Percentiles rank a stretch among this genome's conserved stretches.
These are phyloP conservation scores for Aleiodes leptofemur DNA, from an alignment of 2,888 invertebrate genomes.

Conservation along the genomic window DNA sequence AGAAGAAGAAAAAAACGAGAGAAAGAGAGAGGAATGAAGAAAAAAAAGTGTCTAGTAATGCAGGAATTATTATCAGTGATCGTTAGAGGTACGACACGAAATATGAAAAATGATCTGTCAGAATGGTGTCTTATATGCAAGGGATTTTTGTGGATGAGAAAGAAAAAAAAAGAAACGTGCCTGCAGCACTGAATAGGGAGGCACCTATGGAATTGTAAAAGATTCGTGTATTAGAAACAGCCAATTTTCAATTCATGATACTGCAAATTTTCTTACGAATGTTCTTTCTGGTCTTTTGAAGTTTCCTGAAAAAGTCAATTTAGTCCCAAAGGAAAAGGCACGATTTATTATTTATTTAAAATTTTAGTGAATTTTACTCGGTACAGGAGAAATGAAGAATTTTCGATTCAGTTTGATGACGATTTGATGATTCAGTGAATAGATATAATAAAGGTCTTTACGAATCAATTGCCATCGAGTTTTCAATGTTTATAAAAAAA, in stretches of 20 bases:
- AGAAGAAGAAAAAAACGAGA: conserved; percentile 35
- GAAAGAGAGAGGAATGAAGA: conserved; percentile 50
- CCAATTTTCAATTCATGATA: conserved; percentile 20
- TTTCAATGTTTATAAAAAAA: background rate
- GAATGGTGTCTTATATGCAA: conserved; percentile 48
- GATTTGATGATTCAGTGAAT: too few relatives aligned
- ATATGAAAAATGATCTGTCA: conserved; percentile 77
- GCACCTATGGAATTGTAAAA: conserved; percentile 58
- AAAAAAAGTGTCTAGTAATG: conserved; percentile 72
- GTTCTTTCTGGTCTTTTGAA: too few relatives aligned
- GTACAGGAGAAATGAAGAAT: too few relatives aligned
- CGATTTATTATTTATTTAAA: background rate
- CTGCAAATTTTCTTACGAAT: conserved; percentile 27
- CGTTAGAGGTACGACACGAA: conserved; percentile 67
- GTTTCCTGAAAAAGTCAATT: background rate
- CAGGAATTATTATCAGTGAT: conserved; percentile 63
- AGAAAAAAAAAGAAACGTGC: conserved; percentile 55
- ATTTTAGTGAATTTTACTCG: background rate
- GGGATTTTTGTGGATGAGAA: conserved; percentile 51
- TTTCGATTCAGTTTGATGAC: background rate
- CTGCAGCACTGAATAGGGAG: conserved; percentile 61
- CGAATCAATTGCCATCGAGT: too few relatives aligned
- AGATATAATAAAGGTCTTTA: too few relatives aligned
- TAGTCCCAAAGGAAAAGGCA: background rate
- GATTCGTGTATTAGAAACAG: conserved; percentile 6